These are phyloP conservation scores for Lomographa bimaculata DNA, from an alignment of 2,888 invertebrate genomes.

Conservation along the genomic window DNA sequence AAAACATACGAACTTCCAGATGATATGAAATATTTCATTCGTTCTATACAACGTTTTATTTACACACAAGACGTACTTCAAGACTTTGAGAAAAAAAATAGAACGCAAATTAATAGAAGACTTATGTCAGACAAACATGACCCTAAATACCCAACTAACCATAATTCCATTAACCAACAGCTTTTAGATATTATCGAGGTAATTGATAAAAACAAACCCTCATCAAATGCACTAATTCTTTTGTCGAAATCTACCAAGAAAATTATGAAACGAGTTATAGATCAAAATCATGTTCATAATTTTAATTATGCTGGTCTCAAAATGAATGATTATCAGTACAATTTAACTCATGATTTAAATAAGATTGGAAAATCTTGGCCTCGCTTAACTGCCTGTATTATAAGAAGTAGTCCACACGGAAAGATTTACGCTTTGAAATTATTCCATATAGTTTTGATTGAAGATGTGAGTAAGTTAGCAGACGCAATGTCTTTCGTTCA, in stretches of 20 bases:
- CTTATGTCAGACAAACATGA: too few species aligned
- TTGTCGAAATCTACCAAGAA: conserved; percentile 44
- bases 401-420: conserved; percentile 37
- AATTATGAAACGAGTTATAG: conserved; percentile 51
- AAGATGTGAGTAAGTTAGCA: conserved; percentile 53
- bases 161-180: conserved; percentile 29
- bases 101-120: neutral
- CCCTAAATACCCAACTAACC: too few species aligned
- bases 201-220: conserved; percentile 44
- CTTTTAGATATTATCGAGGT: conserved; percentile 46
- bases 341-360: conserved; percentile 47
- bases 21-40: conserved; percentile 47
- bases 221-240: conserved; percentile 37
- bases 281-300: conserved; percentile 42
- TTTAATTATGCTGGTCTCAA: conserved; percentile 29
- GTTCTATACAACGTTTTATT: conserved; percentile 52
- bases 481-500: conserved; percentile 46
- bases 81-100: conserved; percentile 7
- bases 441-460: conserved; percentile 48
- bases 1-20: conserved; percentile 37
- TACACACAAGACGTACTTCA: conserved; percentile 33
- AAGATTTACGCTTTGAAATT: conserved; percentile 52
- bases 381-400: conserved; percentile 36
- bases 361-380: conserved; percentile 52
- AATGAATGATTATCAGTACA: conserved; percentile 42